Base-by-base conservation (phyloP, 2,113 vertebrate species). In the Chrysochloris asiatica region DNA sequence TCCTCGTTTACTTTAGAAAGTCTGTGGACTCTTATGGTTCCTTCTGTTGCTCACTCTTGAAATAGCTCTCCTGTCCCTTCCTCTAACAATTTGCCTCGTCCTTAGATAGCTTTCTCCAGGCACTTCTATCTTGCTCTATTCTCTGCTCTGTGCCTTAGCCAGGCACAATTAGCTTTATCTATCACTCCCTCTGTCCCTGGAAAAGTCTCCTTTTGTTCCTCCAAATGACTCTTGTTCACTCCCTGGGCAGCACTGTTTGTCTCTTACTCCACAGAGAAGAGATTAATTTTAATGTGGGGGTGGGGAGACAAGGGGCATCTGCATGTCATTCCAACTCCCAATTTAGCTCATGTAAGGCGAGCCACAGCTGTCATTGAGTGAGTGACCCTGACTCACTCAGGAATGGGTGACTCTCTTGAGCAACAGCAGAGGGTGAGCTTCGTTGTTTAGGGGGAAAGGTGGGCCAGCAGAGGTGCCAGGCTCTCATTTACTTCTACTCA, bases 381-480 rank as follows among this genome's bases (percentile, higher is more conserved):
- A 97, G 96, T 98, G 97, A 97, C 96, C 96, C 97, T 97, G 96
- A 98, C 96, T 97, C 97, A 98, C 91, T 79, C 48, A 65, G 77
- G 84, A 86, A 85, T 17, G 69, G 52, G 4, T 78, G 92, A 89
- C 96, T 95, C 0, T 33, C 13, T 38, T 82, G 38, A 65, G 80
- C 91, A 19, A 91, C 78, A 88, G 38, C 0, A 63, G 84, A n/a
- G 95, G 93, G 77, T 93, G 91, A 0, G 36, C 54, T 41, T 86
- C 91, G 0, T 90, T n/a, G 1, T 6, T 56, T 2, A 0, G 0
- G 59, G 83, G 13, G 43, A 79, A 63, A 86, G 73, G 85, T 38
- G 47, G 50, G 61, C 19, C 48, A 28, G 54, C 52, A 28, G 75
- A 50, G 47, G 82, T 36, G 41, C 24, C n/a, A 26, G 24, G 13